A percentile compares a stretch with the other conserved stretches of the same genome.
Conservation (phyloP, 2,113 vertebrate genomes). For the Ameiurus melas region DNA sequence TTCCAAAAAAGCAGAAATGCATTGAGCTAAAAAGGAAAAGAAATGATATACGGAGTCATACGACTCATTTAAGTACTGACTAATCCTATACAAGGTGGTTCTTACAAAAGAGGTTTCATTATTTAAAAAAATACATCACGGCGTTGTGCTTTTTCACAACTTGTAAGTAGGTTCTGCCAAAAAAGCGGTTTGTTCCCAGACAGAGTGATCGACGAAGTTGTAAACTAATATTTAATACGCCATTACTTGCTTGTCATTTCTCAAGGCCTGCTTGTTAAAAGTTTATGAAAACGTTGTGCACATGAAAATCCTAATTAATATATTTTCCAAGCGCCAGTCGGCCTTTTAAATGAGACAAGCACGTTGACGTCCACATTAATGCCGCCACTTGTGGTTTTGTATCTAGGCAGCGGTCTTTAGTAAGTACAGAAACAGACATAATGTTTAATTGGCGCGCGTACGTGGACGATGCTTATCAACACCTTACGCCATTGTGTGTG, state of each 20-base stretch:
- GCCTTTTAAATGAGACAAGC: neutral
- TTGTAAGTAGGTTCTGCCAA: neutral
- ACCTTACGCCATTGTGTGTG: conserved; percentile 26
- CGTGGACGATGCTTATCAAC: conserved; percentile 47
- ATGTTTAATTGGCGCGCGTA: conserved; percentile 11
- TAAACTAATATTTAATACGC: neutral
- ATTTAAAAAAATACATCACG: no score
- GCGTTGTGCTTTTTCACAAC: neutral
- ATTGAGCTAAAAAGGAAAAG: neutral
- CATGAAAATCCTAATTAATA: neutral
- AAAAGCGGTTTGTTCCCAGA: neutral
- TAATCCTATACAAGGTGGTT: neutral
- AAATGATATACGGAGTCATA: neutral
- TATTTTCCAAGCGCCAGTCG: neutral
- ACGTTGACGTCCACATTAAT: neutral
- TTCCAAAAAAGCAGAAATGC: neutral
- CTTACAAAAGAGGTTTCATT: neutral
- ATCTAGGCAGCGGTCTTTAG: neutral
- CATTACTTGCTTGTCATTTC: neutral
- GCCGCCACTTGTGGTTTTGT: neutral
- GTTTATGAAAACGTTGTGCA: neutral
- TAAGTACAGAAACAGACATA: conserved; percentile 7
- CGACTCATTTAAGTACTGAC: neutral
- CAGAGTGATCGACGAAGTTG: neutral
- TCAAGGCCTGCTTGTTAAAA: neutral